Evolutionary conservation across 2,113 vertebrate genomes (phyloP).

Genomic region (Ctenomys sociabilis): DNA sequence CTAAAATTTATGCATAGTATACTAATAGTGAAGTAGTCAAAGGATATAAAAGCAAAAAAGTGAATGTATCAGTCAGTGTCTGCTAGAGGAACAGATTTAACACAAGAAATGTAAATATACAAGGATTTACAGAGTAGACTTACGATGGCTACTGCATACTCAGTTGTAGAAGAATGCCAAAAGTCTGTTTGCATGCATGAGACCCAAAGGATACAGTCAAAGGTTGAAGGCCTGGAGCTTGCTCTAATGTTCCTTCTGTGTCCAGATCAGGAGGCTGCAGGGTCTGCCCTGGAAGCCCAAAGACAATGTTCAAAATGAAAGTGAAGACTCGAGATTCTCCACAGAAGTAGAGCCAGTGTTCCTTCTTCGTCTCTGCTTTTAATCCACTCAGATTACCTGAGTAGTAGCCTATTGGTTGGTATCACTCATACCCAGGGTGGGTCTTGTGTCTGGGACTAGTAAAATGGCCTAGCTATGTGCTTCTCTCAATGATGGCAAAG

Average conservation of each 20-base stretch:
- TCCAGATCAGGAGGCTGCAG: not conserved
- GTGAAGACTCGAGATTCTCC: not conserved
- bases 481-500: constrained; percentile 20
- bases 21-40: not conserved
- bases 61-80: not conserved
- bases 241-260: not conserved
- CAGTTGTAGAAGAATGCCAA: not conserved
- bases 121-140: not conserved
- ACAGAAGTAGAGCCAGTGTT: not conserved
- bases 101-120: not conserved
- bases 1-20: not conserved
- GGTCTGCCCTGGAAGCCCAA: not conserved
- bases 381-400: not conserved
- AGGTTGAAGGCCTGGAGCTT: not conserved
- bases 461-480: not conserved
- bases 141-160: not conserved
- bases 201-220: not conserved
- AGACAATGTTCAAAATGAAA: not conserved
- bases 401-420: not conserved
- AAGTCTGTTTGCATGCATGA: not conserved
- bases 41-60: constrained; percentile 20
- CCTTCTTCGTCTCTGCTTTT: not conserved
- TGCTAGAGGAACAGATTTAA: not conserved
- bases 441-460: not conserved
- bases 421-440: not conserved